These are phyloP conservation scores for Mesitornis unicolor DNA, from an alignment of 2,113 vertebrate species.

Conservation along the genomic window DNA sequence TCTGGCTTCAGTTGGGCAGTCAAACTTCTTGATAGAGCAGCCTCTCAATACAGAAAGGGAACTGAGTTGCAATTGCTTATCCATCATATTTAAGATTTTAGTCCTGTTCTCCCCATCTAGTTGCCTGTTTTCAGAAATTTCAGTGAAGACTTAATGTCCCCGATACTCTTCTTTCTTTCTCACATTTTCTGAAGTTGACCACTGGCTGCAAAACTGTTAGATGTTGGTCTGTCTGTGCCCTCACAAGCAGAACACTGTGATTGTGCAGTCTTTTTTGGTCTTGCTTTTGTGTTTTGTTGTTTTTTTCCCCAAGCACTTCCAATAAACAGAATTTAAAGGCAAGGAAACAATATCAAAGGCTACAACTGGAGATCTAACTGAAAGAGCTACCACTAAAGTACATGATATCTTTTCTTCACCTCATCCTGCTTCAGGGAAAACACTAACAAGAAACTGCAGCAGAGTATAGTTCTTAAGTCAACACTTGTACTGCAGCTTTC, in stretches of 20 bases:
- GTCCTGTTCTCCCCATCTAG: background rate
- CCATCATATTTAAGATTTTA: background rate
- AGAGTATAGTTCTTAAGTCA: background rate
- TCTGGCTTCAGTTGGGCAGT: background rate
- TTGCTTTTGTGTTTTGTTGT: too few relatives aligned
- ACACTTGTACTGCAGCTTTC: background rate
- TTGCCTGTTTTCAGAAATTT: background rate
- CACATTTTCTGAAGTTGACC: background rate
- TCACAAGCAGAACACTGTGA: background rate
- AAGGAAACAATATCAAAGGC: background rate
- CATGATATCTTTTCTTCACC: background rate
- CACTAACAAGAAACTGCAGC: background rate
- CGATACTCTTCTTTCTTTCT: background rate
- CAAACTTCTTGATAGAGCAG: background rate
- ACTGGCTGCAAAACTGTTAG: background rate
- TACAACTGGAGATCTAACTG: background rate
- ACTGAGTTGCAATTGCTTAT: background rate
- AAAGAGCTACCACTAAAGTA: background rate
- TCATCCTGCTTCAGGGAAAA: background rate
- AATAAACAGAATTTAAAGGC: background rate
- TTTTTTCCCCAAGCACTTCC: background rate
- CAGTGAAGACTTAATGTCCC: background rate
- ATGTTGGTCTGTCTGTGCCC: too few relatives aligned
- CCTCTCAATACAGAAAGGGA: background rate
- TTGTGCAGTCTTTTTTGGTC: background rate